Evolutionary conservation across 1,140 invertebrate species (phyloP).

Genomic region (Tetramorium parvispinum): DNA sequence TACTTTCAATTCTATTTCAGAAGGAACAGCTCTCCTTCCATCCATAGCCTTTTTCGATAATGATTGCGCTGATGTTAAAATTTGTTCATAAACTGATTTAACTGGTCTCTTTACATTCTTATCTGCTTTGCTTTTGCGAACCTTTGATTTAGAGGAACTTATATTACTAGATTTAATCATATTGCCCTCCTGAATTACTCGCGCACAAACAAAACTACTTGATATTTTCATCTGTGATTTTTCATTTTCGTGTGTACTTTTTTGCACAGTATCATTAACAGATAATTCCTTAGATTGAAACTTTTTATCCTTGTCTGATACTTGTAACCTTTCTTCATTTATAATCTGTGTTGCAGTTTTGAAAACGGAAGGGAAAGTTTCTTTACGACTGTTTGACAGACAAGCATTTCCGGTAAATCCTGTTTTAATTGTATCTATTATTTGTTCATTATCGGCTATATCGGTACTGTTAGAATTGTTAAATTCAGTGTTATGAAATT

Average conservation of each 20-base stretch:
- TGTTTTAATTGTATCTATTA: not conserved
- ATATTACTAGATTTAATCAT: not conserved
- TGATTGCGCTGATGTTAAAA: slow-evolving; percentile 58
- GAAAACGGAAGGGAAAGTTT: slow-evolving; percentile 64
- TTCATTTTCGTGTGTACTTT: not conserved
- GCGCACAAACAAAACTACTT: slow-evolving; percentile 67
- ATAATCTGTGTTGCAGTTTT: slow-evolving; percentile 77
- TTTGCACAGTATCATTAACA: slow-evolving; percentile 11
- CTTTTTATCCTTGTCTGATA: not conserved
- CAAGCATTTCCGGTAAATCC: slow-evolving; percentile 4
- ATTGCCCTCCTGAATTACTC: slow-evolving; percentile 53
- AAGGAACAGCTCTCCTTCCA: not conserved
- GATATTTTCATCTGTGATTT: slow-evolving; percentile 10
- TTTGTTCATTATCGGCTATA: not conserved
- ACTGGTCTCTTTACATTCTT: slow-evolving; percentile 42
- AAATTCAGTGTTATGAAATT: not conserved
- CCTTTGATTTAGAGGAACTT: slow-evolving; percentile 28
- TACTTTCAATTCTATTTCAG: not conserved
- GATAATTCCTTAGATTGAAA: slow-evolving; percentile 6
- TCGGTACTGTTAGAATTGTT: slow-evolving; percentile 14
- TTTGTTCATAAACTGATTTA: slow-evolving; percentile 65
- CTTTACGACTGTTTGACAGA: not conserved
- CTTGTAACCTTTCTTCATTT: slow-evolving; percentile 54
- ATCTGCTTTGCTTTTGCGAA: slow-evolving; percentile 33
- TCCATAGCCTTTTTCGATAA: slow-evolving; percentile 13